Percentiles rank a stretch among this genome's conserved stretches.
These are phyloP conservation scores for Panorpa germanica DNA, from an alignment of 2,888 invertebrate genomes.

Conservation along the genomic window DNA sequence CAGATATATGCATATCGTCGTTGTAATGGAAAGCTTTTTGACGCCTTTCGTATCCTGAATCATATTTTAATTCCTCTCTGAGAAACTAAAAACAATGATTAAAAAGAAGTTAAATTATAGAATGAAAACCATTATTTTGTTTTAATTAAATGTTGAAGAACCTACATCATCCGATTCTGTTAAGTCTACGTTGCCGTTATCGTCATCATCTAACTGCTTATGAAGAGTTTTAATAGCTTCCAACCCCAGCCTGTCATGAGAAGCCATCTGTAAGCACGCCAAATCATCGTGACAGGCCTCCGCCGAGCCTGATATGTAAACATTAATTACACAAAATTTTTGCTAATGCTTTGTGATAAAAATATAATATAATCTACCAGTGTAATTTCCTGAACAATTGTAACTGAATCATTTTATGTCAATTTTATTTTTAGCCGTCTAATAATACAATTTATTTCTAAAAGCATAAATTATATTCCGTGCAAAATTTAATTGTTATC, in stretches of 20 bases:
- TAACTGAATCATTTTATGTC: no score
- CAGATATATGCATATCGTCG: slow-evolving; percentile 95
- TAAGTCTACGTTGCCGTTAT: slow-evolving; percentile 92
- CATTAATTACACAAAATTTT: no score
- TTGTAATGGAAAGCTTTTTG: slow-evolving; percentile 91
- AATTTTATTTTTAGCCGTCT: no score
- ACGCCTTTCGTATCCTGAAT: slow-evolving; percentile 80
- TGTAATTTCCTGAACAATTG: no score
- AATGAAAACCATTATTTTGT: slow-evolving; percentile 8
- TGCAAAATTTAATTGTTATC: no score
- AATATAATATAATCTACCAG: no score
- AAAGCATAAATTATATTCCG: no score
- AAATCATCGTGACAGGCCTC: slow-evolving; percentile 51
- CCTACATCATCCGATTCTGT: slow-evolving; percentile 94
- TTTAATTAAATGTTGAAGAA: slow-evolving; percentile 13
- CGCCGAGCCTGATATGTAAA: no score
- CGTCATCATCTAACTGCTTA: slow-evolving; percentile 90
- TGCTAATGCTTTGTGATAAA: no score
- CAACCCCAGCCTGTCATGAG: slow-evolving; percentile 69
- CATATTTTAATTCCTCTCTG: slow-evolving; percentile 88
- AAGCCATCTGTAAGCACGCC: slow-evolving; percentile 46
- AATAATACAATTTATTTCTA: no score
- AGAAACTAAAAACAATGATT: slow-evolving; percentile 51
- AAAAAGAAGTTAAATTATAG: slow-evolving; percentile 8
- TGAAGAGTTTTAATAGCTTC: slow-evolving; percentile 89